Base-by-base conservation (phyloP, 2,888 invertebrate genomes). In the Tinea pellionella region DNA sequence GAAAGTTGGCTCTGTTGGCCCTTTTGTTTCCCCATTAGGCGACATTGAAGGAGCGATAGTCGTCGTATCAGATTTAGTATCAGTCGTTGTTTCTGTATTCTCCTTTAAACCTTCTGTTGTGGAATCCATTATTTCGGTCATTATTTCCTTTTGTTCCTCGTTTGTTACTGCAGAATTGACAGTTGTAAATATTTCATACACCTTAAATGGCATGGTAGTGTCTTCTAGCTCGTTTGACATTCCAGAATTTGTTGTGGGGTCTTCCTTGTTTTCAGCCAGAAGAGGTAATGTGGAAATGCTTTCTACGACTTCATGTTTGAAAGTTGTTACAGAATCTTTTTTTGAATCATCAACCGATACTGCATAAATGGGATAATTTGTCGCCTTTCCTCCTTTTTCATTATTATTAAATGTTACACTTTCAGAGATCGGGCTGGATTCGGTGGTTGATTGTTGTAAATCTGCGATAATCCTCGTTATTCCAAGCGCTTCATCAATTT, bases 271-370 rank as follows among this genome's bases (percentile, higher is more conserved):
- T 13, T 68, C 69, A 51, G 67, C 67, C 53, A 74, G 71, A 11
- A 86, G 63, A 0, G 87, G 86, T 15, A 78, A 16, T 24, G 86
- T 86, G 1, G 87, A 87, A 11, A 86, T 75, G 62, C 77, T 86
- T 72, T 87, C 85, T 61, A 87, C 63, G 1, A 82, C 59, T 60
- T 75, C 73, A 2, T 67, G 71, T 64, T 72, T 77, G 8, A 64
- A 57, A 37, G 71, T 72, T 0, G 68, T 69, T 0, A 9, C 32
- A 32, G 58, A 19, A 18, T 19, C 63, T 59, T 66, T 66, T 62
- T 73, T 72, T 16, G 63, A 64, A 4, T 68, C 62, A 16, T 78
- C 70, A 32, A 68, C 67, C n/a, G 80, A 67, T 24, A 74, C 66
- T 16, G 77, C 74, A 61, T 73, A 77, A 1, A 79, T 71, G 7